Evolutionary conservation across 2,113 vertebrate genomes (phyloP), one percentile per base, ranked within the genome.

Genomic region (Petrocephalus microphthalmus): DNA sequence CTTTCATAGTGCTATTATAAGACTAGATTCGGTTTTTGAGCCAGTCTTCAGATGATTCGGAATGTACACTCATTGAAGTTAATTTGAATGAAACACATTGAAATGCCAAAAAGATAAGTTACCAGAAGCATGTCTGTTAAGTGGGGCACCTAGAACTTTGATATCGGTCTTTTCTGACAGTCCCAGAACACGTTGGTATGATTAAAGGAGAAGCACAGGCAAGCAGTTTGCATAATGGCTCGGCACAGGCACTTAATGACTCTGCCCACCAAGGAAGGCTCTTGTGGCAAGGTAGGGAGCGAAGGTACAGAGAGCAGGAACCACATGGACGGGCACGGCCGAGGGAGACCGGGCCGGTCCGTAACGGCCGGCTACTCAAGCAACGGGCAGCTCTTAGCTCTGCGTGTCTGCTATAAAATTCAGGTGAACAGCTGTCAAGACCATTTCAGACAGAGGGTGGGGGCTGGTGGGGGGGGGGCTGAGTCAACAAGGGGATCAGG

Each of bases 151-250:
- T 19, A 33, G 29, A 78, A 7, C 71, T 78, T 42, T 42, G 71
- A 37, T 78, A 19, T 19, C 53, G 17, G 17, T 13, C 53, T 54
- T 54, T 54, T 54, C 71, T 17, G 71, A 78, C 29, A 13, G 71
- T 42, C 71, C 29, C 33, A 19, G 19, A 74, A 78, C 71, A 78
- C 0, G 33, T 19, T 5, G 17, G 71, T 42, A 78, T 42, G 71
- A 78, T 78, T 78, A 78, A 78, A 78, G 71, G 71, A 78, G 42
- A 78, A 78, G 67, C 29, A 74, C 25, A 74, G 33, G 71, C 29
- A 78, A 78, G 71, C 71, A 78, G 71, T 78, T 78, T 78, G 71
- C 33, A 6, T 78, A 78, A 78, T 78, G 71, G 5, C 71, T 78
- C 33, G 4, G n/a, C 17, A 42, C 33, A 19, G 71, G 19, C 37